Conservation (phyloP, 2,113 vertebrate genomes). For the Ursus arctos region DNA sequence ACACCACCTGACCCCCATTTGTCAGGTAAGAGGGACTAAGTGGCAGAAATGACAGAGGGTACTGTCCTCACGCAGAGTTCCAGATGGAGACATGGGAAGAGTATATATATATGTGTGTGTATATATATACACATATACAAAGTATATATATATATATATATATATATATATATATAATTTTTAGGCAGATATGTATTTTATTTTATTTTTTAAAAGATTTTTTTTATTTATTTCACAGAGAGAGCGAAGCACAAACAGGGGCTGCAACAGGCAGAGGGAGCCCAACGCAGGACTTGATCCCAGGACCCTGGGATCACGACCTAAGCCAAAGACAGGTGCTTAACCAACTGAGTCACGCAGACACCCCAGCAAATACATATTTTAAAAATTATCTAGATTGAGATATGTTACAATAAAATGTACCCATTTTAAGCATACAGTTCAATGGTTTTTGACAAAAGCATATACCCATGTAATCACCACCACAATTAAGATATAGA, state of each 20-base stretch:
- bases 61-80: not conserved
- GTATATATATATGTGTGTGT: too few relatives aligned
- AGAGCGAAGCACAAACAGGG: too few relatives aligned
- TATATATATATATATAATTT: not conserved
- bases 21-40: not conserved
- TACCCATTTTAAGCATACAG: not conserved
- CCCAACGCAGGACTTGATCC: accelerated
- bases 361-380: not conserved
- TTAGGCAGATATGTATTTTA: not conserved
- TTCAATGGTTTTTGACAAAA: not conserved
- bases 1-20: not conserved
- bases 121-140: not conserved
- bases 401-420: not conserved
- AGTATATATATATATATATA: too few relatives aligned
- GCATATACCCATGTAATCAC: not conserved
- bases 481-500: not conserved
- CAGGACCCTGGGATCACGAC: not conserved
- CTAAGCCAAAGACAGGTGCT: not conserved
- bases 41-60: not conserved
- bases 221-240: not conserved
- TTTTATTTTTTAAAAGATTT: not conserved
- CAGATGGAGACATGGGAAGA: not conserved
- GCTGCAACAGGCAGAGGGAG: too few relatives aligned
- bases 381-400: not conserved
- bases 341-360: not conserved